Evolutionary conservation across 37 sponge, comb jelly and placozoan genomes (phyloP).

Genomic region (Ephydatia muelleri): DNA sequence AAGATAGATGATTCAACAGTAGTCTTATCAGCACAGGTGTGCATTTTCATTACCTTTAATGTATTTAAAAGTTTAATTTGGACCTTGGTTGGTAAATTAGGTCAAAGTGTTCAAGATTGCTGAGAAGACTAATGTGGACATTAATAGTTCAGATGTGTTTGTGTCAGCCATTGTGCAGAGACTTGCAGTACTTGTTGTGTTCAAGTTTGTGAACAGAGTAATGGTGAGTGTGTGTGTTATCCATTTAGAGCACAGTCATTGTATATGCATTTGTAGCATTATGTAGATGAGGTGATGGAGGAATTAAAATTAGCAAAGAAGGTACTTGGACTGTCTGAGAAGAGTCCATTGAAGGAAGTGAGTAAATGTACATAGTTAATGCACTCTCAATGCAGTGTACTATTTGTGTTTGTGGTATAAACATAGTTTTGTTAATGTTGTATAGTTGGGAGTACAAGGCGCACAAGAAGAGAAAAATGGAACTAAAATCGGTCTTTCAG

Average conservation of each 20-base stretch:
- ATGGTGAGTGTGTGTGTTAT: not conserved
- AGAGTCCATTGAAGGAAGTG: not conserved
- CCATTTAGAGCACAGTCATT: not conserved
- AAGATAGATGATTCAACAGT: not conserved
- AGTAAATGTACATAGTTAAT: no score
- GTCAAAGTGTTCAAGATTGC: not conserved
- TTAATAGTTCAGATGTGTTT: conserved; percentile 19
- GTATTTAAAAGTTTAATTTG: no score
- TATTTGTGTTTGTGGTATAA: not conserved
- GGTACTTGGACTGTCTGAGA: not conserved
- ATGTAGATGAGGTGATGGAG: not conserved
- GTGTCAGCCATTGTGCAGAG: conserved; percentile 27
- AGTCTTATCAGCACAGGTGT: not conserved
- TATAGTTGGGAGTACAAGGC: not conserved
- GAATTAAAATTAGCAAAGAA: not conserved
- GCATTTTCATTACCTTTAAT: not conserved
- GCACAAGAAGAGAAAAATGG: not conserved
- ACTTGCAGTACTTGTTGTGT: conserved; percentile 32
- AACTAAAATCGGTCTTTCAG: conserved; percentile 28
- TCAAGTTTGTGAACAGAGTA: conserved; percentile 39
- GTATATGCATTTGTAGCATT: not conserved
- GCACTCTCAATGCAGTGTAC: no score
- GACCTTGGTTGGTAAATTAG: no score
- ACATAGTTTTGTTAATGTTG: not conserved
- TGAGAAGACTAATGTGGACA: conserved; percentile 7